Conservation (phyloP, 2,113 vertebrate genomes). For the Mystacornis crossleyi region DNA sequence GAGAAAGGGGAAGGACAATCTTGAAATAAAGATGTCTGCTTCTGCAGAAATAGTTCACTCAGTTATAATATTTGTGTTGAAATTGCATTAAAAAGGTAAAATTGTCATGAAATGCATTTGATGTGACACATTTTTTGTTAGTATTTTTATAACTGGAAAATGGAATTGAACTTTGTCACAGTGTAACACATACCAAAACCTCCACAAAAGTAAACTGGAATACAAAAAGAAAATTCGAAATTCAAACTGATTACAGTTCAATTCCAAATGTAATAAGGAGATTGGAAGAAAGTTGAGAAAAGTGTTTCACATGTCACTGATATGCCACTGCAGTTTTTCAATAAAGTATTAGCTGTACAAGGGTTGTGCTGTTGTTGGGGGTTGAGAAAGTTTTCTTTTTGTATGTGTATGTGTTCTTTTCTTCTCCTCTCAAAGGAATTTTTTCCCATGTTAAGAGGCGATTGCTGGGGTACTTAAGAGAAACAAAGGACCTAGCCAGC, state of each 20-base stretch:
- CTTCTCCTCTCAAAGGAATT: too few relatives aligned
- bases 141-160: not conserved
- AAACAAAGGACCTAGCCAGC: too few relatives aligned
- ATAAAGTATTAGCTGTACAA: not conserved
- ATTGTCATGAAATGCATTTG: not conserved
- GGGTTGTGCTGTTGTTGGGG: too few relatives aligned
- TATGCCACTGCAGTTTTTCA: not conserved
- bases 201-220: not conserved
- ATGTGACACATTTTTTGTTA: fast-evolving
- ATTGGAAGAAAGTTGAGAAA: not conserved
- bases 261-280: not conserved
- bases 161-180: not conserved
- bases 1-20: not conserved
- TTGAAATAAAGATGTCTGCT: not conserved
- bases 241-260: not conserved
- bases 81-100: not conserved
- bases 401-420: too few relatives aligned
- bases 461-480: too few relatives aligned
- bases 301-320: not conserved
- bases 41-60: not conserved
- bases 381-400: too few relatives aligned
- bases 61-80: not conserved
- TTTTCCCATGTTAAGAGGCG: too few relatives aligned
- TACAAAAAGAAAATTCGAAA: not conserved
- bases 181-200: not conserved